phyloP scores from a whole-genome alignment of 2,888 invertebrate genomes.

The Drosophila limbata region DNA sequence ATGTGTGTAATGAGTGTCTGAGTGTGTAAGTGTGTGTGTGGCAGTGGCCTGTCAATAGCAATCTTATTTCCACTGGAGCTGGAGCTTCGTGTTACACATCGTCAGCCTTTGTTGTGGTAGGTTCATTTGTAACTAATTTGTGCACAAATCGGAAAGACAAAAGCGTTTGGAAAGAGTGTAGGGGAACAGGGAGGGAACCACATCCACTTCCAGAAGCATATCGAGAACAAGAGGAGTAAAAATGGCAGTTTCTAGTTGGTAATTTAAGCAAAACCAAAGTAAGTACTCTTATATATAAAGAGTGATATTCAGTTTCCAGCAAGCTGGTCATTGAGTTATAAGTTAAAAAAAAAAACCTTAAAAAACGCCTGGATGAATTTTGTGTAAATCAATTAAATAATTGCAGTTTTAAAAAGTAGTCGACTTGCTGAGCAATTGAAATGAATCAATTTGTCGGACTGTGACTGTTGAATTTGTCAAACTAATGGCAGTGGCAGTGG shows the following conservation, averaged over 20 bases:
- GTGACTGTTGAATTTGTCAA: slow-evolving; percentile 65
- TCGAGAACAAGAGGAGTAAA: slow-evolving; percentile 1
- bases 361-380: no score
- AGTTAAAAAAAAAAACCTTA: no score
- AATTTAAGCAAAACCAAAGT: slow-evolving; percentile 61
- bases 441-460: slow-evolving; percentile 55
- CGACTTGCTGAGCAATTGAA: slow-evolving; percentile 17
- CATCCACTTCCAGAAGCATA: slow-evolving; percentile 3
- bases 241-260: slow-evolving; percentile 38
- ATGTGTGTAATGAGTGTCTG: slow-evolving; percentile 30
- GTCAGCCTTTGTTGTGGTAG: slow-evolving; percentile 72
- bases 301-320: slow-evolving; percentile 66
- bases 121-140: slow-evolving; percentile 79
- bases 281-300: not conserved
- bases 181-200: not conserved
- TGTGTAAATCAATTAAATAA: no score
- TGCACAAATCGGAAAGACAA: slow-evolving; percentile 77
- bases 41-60: slow-evolving; percentile 59
- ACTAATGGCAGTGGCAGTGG: slow-evolving; percentile 59
- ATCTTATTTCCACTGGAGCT: slow-evolving; percentile 35
- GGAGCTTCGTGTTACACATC: slow-evolving; percentile 68
- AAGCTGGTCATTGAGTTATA: slow-evolving; percentile 23
- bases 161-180: slow-evolving; percentile 30
- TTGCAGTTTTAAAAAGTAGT: slow-evolving; percentile 10
- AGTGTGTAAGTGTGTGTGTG: slow-evolving; percentile 14